Conservation (phyloP, 1,140 invertebrate species). For the Lordiphosa collinella region DNA sequence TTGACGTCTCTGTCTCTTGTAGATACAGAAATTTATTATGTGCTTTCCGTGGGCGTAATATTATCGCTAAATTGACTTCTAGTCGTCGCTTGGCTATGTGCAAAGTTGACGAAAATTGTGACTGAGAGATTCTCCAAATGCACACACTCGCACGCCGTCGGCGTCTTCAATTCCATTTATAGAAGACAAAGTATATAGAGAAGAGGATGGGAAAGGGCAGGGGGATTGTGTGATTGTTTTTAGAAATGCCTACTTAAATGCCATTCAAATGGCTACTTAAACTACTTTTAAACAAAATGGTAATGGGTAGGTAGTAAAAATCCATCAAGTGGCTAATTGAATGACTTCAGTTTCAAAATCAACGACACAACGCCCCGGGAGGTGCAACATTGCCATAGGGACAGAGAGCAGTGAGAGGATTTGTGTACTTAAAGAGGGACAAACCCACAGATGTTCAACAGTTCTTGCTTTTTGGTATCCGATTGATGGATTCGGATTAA, state of each 20-base stretch:
- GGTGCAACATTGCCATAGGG: not conserved
- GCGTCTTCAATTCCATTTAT: slow-evolving; percentile 1
- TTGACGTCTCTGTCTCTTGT: slow-evolving; percentile 40
- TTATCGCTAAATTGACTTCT: slow-evolving; percentile 15
- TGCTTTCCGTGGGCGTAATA: slow-evolving; percentile 27
- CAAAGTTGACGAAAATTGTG: slow-evolving; percentile 25
- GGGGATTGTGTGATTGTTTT: slow-evolving; percentile 20
- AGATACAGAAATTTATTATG: slow-evolving; percentile 38
- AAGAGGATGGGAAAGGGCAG: not conserved
- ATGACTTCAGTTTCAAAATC: slow-evolving; percentile 17
- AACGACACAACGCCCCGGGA: slow-evolving; percentile 7
- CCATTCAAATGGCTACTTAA: slow-evolving; percentile 63
- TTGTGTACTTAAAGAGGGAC: not conserved
- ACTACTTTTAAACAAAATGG: slow-evolving; percentile 54
- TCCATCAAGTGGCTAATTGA: slow-evolving; percentile 61
- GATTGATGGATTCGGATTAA: not conserved
- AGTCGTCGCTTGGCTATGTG: slow-evolving; percentile 20
- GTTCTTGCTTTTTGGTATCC: too few species aligned
- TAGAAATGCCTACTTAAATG: slow-evolving; percentile 56
- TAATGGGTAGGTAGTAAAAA: slow-evolving; percentile 55
- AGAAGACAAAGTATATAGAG: not conserved
- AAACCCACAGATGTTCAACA: not conserved
- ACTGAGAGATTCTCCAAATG: not conserved
- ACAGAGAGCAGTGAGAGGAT: not conserved
- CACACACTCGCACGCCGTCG: not conserved